Conservation (phyloP, 2,797 vertebrate genomes). For the Acestrorhynchus altus region DNA sequence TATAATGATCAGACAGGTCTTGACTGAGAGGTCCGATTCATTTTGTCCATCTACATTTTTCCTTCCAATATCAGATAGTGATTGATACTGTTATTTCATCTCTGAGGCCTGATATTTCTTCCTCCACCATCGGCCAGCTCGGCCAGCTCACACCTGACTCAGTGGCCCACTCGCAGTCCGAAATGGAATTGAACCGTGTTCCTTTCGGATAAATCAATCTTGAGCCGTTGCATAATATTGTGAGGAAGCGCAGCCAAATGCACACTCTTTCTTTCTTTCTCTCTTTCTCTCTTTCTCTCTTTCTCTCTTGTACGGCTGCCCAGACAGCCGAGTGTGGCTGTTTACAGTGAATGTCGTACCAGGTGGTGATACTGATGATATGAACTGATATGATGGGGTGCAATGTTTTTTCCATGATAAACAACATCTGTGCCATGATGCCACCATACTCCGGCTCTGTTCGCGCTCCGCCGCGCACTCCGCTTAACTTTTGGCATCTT, state of each 20-base stretch:
- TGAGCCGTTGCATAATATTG: constrained; percentile 70
- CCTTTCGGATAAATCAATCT: constrained; percentile 69
- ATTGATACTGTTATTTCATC: too few relatives aligned
- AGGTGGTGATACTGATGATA: constrained; percentile 57
- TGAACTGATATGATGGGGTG: constrained; percentile 48
- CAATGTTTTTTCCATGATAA: constrained; percentile 55
- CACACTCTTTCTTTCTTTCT: constrained; percentile 3
- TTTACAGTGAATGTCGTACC: constrained; percentile 64
- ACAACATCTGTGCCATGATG: constrained; percentile 65
- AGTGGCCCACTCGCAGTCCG: constrained; percentile 23
- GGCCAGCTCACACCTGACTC: constrained; percentile 45
- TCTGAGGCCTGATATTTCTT: constrained; percentile 16
- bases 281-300: too few relatives aligned
- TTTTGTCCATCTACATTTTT: too few relatives aligned
- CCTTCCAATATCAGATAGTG: too few relatives aligned
- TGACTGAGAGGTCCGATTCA: too few relatives aligned
- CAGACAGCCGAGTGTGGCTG: constrained; percentile 65
- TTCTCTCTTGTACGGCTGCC: constrained; percentile 51
- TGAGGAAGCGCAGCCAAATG: constrained; percentile 65
- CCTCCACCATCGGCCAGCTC: constrained; percentile 29
- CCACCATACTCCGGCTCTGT: constrained; percentile 22
- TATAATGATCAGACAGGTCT: too few relatives aligned
- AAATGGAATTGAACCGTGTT: constrained; percentile 35
- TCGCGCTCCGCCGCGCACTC: constrained; percentile 25
- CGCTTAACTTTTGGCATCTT: constrained; percentile 54